phyloP scores from a whole-genome alignment of 2,888 invertebrate genomes.

The Cantharis lateralis region DNA sequence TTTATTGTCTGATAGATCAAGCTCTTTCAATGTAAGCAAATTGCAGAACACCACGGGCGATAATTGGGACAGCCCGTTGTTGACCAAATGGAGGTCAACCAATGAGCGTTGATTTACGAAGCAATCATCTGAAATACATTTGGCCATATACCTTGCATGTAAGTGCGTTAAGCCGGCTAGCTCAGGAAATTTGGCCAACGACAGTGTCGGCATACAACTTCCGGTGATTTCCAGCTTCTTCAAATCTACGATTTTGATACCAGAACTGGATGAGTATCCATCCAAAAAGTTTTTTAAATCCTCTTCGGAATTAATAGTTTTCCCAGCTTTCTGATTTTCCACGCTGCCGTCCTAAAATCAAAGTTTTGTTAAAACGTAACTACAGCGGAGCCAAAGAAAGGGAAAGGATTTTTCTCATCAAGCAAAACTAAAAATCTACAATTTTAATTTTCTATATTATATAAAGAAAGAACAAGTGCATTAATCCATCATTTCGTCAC shows the following conservation, averaged over 20 bases:
- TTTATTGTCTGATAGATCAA: slow-evolving; percentile 45
- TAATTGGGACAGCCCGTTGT: slow-evolving; percentile 43
- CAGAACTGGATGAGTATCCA: neutral
- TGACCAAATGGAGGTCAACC: slow-evolving; percentile 40
- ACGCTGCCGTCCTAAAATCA: neutral
- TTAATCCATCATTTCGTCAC: neutral
- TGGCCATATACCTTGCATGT: neutral
- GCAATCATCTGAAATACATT: neutral
- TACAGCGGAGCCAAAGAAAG: neutral
- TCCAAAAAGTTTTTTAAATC: neutral
- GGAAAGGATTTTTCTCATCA: neutral
- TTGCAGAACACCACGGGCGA: slow-evolving; percentile 47
- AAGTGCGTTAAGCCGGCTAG: neutral
- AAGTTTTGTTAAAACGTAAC: neutral
- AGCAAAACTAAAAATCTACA: neutral
- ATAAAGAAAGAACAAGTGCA: too few relatives aligned
- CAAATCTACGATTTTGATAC: neutral
- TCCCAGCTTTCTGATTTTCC: neutral
- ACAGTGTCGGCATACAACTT: neutral
- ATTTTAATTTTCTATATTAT: neutral
- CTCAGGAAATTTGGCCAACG: neutral
- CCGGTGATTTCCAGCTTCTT: neutral
- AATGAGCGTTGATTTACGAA: neutral
- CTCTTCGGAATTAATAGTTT: neutral
- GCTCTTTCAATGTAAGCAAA: slow-evolving; percentile 46